Conservation (phyloP, 2,797 vertebrate genomes). For the Argyrosomus regius region DNA sequence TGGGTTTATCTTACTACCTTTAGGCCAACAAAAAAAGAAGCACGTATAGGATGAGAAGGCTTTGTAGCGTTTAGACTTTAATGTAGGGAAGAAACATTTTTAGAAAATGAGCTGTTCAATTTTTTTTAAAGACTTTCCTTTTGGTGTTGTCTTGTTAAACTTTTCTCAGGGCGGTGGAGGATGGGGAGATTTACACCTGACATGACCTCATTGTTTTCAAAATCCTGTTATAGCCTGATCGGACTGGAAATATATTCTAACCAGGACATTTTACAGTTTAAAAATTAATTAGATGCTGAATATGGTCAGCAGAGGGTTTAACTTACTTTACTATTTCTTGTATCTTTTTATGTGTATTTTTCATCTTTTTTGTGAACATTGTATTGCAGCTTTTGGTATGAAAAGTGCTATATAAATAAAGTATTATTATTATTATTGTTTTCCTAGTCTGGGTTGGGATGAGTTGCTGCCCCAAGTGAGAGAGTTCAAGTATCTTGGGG, state of each 20-base stretch:
- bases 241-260: too few relatives aligned
- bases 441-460: too few relatives aligned
- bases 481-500: too few relatives aligned
- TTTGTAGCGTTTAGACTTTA: background rate
- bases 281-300: too few relatives aligned
- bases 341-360: background rate
- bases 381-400: background rate
- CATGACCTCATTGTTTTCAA: too few relatives aligned
- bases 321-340: too few relatives aligned
- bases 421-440: background rate
- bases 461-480: too few relatives aligned
- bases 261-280: too few relatives aligned
- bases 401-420: background rate
- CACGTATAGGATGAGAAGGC: background rate
- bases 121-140: background rate
- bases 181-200: too few relatives aligned
- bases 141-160: background rate
- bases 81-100: background rate
- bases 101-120: background rate
- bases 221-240: too few relatives aligned
- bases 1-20: background rate
- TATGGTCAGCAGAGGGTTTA: too few relatives aligned
- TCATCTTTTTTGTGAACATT: background rate
- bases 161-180: background rate
- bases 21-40: background rate